A percentile compares a stretch with the other conserved stretches of the same genome.
phyloP scores from a whole-genome alignment of 92 coral and sea anemone species.

The Bergia puertoricense region DNA sequence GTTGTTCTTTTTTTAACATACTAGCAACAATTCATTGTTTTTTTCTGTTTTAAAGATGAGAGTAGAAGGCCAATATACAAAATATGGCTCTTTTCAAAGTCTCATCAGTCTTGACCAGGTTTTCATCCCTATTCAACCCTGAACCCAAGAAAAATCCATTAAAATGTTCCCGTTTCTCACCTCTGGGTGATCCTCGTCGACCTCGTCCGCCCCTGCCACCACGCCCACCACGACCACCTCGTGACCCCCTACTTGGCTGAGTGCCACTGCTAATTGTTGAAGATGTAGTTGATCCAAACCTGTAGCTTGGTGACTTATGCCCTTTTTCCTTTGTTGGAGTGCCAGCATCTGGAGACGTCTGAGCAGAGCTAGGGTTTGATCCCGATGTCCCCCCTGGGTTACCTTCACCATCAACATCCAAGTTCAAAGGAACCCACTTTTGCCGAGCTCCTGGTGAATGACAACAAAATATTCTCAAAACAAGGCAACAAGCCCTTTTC shows the following conservation, averaged over 20 bases:
- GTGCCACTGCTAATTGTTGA: constrained; percentile 55
- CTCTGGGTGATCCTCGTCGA: constrained; percentile 89
- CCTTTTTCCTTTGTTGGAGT: constrained; percentile 62
- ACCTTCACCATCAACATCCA: constrained; percentile 65
- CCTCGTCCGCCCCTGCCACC: constrained; percentile 96
- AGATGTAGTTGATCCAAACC: constrained; percentile 70
- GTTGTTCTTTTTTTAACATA: too few relatives aligned
- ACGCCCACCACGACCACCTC: constrained; percentile 92
- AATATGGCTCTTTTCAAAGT: too few relatives aligned
- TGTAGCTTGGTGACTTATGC: constrained; percentile 80
- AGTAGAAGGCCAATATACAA: too few relatives aligned
- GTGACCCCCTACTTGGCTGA: constrained; percentile 77
- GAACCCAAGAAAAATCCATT: background rate
- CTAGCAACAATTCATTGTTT: too few relatives aligned
- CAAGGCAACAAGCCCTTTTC: background rate
- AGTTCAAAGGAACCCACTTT: constrained; percentile 93
- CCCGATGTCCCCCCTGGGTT: constrained; percentile 53
- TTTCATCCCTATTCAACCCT: background rate
- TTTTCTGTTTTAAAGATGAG: too few relatives aligned
- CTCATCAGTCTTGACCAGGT: too few relatives aligned
- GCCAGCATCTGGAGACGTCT: constrained; percentile 76
- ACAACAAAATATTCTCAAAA: background rate
- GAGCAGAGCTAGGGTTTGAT: constrained; percentile 57
- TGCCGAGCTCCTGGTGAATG: constrained; percentile 67
- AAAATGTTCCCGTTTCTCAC: constrained; percentile 29